phyloP scores from a whole-genome alignment of 2,797 vertebrate genomes.

The Jordanella pulchra region DNA sequence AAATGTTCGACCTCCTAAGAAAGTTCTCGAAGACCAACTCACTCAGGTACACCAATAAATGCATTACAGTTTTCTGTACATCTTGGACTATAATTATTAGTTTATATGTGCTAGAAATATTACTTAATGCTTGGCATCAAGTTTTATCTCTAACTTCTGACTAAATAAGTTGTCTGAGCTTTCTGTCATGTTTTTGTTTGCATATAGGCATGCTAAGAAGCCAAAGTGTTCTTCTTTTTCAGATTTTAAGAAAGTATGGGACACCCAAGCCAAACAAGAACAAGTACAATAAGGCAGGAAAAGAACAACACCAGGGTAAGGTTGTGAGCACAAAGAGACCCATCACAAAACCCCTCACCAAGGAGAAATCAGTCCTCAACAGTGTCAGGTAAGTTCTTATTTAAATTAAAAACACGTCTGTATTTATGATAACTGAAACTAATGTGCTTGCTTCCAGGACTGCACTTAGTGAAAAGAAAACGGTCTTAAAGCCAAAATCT shows the following conservation, averaged over 20 bases:
- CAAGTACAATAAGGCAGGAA: slow-evolving; percentile 94
- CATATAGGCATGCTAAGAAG: not conserved
- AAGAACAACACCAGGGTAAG: slow-evolving; percentile 96
- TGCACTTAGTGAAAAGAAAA: slow-evolving; percentile 96
- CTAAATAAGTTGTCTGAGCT: not conserved
- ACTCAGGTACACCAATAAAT: slow-evolving; percentile 84
- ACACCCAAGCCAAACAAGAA: slow-evolving; percentile 94
- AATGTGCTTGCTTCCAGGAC: slow-evolving; percentile 78
- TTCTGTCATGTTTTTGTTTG: not conserved
- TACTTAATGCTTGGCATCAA: not conserved
- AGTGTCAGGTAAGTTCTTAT: slow-evolving; percentile 86
- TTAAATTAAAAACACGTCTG: not conserved
- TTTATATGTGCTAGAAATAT: not conserved
- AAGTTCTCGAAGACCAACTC: slow-evolving; percentile 95
- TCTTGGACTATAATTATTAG: not conserved
- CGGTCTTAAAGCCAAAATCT: slow-evolving; percentile 93
- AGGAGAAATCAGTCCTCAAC: slow-evolving; percentile 93
- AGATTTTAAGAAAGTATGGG: slow-evolving; percentile 97
- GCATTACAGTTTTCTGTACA: not conserved
- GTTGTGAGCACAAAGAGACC: slow-evolving; percentile 97
- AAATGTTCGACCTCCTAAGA: slow-evolving; percentile 94
- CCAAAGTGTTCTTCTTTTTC: slow-evolving; percentile 24
- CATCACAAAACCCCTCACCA: slow-evolving; percentile 89
- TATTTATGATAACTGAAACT: not conserved
- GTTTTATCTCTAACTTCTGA: not conserved